Conservation (phyloP, 2,797 vertebrate species). For the Myotis myotis region DNA sequence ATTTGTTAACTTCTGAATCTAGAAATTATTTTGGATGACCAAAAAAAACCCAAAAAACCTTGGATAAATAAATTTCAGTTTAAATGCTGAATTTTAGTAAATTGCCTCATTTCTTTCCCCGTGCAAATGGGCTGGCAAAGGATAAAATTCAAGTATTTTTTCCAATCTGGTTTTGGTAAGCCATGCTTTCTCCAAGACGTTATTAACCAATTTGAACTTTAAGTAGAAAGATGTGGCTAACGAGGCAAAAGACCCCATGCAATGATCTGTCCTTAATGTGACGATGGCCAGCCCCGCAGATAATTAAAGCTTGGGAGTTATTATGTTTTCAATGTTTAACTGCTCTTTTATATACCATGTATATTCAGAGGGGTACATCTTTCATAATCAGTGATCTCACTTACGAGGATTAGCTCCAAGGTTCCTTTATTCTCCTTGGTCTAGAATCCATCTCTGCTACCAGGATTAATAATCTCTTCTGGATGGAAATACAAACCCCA, state of each 20-base stretch:
- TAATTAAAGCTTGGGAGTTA: neutral
- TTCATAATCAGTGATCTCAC: constrained; percentile 11
- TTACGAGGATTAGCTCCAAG: neutral
- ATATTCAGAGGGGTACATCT: neutral
- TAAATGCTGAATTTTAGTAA: constrained; percentile 26
- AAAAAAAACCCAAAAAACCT: neutral
- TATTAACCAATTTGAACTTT: neutral
- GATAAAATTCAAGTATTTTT: neutral
- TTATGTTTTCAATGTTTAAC: neutral
- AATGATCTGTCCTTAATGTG: neutral
- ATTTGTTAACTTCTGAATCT: constrained; percentile 14
- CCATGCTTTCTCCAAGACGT: neutral
- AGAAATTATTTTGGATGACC: neutral
- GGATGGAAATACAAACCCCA: neutral
- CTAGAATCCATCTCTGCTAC: neutral
- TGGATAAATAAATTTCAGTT: constrained; percentile 33
- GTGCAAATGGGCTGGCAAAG: neutral
- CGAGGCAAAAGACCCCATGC: neutral
- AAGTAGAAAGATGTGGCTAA: neutral
- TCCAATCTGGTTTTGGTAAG: constrained; percentile 9
- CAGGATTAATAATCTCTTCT: neutral
- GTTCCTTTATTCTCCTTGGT: constrained; percentile 15
- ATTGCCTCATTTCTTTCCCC: constrained; percentile 28
- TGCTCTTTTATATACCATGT: neutral
- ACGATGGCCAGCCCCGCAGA: neutral